phyloP scores from a whole-genome alignment of 2,113 vertebrate genomes.

The Labeo catla region DNA sequence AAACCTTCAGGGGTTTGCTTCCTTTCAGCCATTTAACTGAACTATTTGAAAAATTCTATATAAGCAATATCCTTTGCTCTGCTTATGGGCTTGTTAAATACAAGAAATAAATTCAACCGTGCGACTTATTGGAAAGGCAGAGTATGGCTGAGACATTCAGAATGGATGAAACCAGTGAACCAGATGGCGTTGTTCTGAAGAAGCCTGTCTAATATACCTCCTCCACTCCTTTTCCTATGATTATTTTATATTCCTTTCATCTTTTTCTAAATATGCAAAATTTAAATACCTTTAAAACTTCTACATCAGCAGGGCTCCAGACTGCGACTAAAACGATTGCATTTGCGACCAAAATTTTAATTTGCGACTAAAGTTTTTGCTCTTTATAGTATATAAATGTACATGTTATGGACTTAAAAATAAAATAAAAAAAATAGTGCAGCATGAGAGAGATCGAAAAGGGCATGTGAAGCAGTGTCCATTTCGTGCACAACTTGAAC shows the following conservation, averaged over 20 bases:
- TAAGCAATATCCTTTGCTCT: too few species aligned
- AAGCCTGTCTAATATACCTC: background rate
- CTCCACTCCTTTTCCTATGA: background rate
- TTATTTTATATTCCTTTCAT: background rate
- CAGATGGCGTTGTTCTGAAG: background rate
- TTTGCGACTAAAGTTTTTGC: too few species aligned
- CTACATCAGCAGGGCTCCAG: background rate
- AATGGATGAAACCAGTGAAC: background rate
- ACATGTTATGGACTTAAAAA: too few species aligned
- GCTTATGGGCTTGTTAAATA: background rate
- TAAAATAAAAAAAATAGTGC: too few species aligned
- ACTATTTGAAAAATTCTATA: too few species aligned
- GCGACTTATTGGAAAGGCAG: background rate
- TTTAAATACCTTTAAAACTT: background rate
- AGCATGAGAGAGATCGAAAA: too few species aligned
- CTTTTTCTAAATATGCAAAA: background rate
- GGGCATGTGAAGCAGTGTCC: too few species aligned
- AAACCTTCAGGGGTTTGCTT: background rate
- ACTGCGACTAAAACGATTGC: too few species aligned
- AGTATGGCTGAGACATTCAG: background rate
- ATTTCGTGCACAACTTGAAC: too few species aligned
- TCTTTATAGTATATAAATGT: too few species aligned
- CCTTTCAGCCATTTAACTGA: too few species aligned
- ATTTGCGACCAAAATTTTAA: too few species aligned
- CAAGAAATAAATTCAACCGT: background rate